phyloP scores from a whole-genome alignment of 2,797 vertebrate genomes.

The Danio tinwini region DNA sequence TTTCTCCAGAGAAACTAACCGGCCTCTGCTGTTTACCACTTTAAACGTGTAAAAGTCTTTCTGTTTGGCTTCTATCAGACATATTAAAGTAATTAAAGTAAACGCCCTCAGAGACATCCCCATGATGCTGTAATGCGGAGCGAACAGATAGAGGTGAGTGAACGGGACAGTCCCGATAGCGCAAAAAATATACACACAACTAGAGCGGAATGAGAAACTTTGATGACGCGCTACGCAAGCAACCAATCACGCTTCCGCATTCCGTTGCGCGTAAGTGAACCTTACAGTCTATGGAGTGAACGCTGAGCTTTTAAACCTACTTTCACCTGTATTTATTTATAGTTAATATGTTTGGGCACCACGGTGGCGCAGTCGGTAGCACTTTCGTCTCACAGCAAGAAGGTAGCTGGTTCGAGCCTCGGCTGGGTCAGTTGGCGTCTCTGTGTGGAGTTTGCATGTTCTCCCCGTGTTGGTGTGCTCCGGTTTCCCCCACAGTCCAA shows the following conservation, averaged over 20 bases:
- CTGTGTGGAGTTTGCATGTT: no score
- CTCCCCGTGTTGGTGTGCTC: no score
- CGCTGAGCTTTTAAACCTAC: no score
- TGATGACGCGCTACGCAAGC: background rate
- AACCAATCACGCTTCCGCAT: background rate
- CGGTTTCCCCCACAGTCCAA: no score
- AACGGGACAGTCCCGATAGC: background rate
- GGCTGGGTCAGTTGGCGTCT: no score
- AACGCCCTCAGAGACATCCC: conserved; percentile 72
- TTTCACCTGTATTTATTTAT: no score
- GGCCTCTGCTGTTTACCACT: conserved; percentile 94
- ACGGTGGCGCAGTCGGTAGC: no score
- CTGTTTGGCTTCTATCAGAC: conserved; percentile 74
- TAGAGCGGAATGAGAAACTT: background rate
- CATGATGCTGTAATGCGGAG: conserved; percentile 6
- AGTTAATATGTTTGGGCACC: no score
- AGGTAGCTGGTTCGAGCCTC: no score
- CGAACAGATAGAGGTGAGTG: background rate
- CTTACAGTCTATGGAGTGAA: no score
- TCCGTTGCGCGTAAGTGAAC: background rate
- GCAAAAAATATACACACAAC: background rate
- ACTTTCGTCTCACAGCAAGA: no score
- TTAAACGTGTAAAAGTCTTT: conserved; percentile 92
- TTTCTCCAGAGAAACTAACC: conserved; percentile 93
- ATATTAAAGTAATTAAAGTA: conserved; percentile 71